Base-by-base conservation (phyloP, 2,113 vertebrate species). In the Zosterops japonicus region DNA sequence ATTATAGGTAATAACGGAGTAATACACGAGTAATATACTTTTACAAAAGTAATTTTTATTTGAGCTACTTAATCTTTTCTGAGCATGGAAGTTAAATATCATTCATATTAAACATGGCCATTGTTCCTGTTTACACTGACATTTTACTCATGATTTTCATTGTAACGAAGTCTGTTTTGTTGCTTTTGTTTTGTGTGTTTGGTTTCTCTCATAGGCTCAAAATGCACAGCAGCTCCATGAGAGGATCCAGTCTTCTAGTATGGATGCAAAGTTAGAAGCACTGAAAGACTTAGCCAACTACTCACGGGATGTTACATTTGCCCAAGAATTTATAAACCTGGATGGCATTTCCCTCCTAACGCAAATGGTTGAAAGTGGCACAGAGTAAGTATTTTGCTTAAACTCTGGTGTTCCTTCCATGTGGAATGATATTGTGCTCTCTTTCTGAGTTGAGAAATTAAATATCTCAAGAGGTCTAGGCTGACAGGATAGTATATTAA, bases 241-340 rank as follows among this genome's bases (percentile, higher is more conserved):
- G 68, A 98, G 98, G 60, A 99, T 99, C 97, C 99, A 99, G 94
- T 99, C 99, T 6, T 98, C 99, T 27, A 99, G 99, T 94, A 99
- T 99, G 99, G 99, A 99, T 22, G 98, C 99, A 18, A 99, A 99
- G 94, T 98, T 99, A 96, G 99, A 99, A 93, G 98, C 98, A 19
- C 97, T 99, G 97, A 99, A 99, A 97, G 99, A 99, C 83, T 95
- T 99, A 96, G 99, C 99, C 95, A 99, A 97, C 56, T 98, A 99
- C 1, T 99, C 99, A 19, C 96, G 99, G 12, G 99, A 99, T 93
- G 97, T 99, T 97, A 99, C 99, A 0, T 99, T 99, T 83, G 99
- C 99, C 33, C 99, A 99, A 95, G 99, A 99, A 97, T 99, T 99
- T 94, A 99, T 99, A 94, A 99, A 99, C 97, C 98, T 99, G 85